Evolutionary conservation across 2,888 invertebrate species (phyloP), one percentile per base, ranked within the genome.

Genomic region (Gastrophysa polygoni): DNA sequence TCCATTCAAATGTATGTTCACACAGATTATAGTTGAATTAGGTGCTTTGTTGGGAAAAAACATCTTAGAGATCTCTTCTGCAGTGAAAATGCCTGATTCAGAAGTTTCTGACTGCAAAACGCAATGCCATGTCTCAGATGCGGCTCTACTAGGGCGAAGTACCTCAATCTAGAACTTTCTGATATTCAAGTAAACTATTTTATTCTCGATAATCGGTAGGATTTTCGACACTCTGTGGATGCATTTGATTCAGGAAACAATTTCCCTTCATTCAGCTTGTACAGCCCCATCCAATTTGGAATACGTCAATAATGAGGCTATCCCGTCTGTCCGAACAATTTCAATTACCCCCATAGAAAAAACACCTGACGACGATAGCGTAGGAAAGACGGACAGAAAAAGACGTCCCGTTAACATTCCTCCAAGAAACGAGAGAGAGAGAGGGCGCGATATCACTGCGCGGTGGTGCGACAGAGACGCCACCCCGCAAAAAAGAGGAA

Each of bases 401-500:
- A 70, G 74, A 73, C 71, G 70, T 68, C 71, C 66, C 63, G 69
- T 67, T 67, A 70, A 71, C 66, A 70, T 70, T 71, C 71, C 68
- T 69, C 69, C 63, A 74, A 74, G 70, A 71, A 73, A 64, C 28
- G 69, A 68, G 69, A 61, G 62, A 68, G 71, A 69, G 24, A 46
- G 66, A 61, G 34, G 46, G 34, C 46, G 17, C 11, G 16, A 63
- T 24, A 8, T n/a, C 50, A 43, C 46, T 48, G 24, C 20, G 21
- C n/a, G 29, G 24, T 54, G 18, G 58, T 28, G 20, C 18, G 67
- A 68, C 58, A 71, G 68, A 63, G 74, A 71, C 72, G 71, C 62
- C 60, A 49, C 5, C 21, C 24, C 63, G 63, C 72, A 76, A 78
- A 77, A 77, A 76, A 80, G 76, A 75, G 70, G 73, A 76, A 78